phyloP scores from a whole-genome alignment of 2,888 invertebrate species.

The Tenthredo scrophulariae region DNA sequence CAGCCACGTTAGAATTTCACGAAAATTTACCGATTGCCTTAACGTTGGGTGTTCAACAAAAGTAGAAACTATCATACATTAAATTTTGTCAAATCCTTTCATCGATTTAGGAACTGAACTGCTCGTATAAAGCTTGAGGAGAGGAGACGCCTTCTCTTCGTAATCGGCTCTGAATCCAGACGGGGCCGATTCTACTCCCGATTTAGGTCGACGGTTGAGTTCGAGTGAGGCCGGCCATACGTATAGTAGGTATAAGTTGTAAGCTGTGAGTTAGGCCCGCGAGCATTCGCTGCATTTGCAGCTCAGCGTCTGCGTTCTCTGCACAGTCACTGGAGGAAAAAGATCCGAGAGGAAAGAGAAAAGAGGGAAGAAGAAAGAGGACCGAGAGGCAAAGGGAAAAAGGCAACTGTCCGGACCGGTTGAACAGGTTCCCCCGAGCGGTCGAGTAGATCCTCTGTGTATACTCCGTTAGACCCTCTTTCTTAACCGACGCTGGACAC shows the following conservation, averaged over 20 bases:
- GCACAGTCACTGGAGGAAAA: conserved; percentile 25
- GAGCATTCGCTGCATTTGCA: conserved; percentile 49
- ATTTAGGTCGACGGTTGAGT: conserved; percentile 43
- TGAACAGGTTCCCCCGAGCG: conserved; percentile 72
- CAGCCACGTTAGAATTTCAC: neutral
- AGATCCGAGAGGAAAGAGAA: neutral
- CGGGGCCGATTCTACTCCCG: conserved; percentile 35
- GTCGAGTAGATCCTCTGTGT: conserved; percentile 70
- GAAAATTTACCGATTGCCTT: neutral
- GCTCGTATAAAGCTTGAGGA: neutral
- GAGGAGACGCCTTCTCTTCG: neutral
- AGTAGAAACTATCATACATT: neutral
- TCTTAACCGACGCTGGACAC: conserved; percentile 53
- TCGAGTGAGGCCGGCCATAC: conserved; percentile 1
- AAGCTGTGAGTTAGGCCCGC: conserved; percentile 34
- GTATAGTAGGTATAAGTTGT: conserved; percentile 17
- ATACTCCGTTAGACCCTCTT: conserved; percentile 70
- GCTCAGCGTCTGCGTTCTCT: conserved; percentile 18
- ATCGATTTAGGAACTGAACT: neutral
- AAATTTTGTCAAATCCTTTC: neutral
- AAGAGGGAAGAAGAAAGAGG: conserved; percentile 19
- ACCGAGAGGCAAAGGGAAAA: conserved; percentile 56
- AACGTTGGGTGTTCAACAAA: neutral
- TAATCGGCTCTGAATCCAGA: neutral
- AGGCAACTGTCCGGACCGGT: conserved; percentile 72